phyloP scores from a whole-genome alignment of 2,113 vertebrate genomes.

The Notechis scutatus region DNA sequence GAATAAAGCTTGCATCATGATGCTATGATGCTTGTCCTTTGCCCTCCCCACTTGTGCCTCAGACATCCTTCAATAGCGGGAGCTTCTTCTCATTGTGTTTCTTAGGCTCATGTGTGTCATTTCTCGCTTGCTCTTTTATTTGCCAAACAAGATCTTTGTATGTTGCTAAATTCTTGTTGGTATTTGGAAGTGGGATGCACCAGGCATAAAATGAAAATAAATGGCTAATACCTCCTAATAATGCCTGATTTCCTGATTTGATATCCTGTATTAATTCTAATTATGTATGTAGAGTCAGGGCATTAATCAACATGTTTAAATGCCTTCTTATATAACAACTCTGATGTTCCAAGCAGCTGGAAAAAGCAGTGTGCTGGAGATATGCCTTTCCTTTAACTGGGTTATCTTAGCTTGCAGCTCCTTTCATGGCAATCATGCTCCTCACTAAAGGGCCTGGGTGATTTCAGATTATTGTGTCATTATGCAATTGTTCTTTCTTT shows the following conservation, averaged over 20 bases:
- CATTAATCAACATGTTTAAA: conserved; percentile 69
- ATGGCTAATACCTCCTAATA: conserved; percentile 73
- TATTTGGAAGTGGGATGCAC: conserved; percentile 52
- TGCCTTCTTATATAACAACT: conserved; percentile 55
- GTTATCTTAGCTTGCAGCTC: conserved; percentile 1
- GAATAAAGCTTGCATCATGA: neutral
- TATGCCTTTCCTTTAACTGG: conserved; percentile 35
- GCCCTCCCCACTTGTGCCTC: neutral
- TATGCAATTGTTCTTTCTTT: neutral
- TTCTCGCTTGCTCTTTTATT: neutral
- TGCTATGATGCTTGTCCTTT: neutral
- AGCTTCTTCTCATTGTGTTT: neutral
- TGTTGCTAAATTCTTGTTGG: conserved; percentile 59
- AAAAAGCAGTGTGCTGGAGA: neutral
- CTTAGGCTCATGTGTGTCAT: conserved; percentile 14
- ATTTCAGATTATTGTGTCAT: neutral
- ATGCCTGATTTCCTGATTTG: conserved; percentile 75
- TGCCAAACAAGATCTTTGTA: conserved; percentile 43
- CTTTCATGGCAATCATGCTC: accelerated
- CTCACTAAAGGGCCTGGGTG: neutral
- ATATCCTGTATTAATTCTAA: conserved; percentile 76
- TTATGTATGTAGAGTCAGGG: conserved; percentile 69
- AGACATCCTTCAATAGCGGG: neutral
- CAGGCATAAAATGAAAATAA: conserved; percentile 73
- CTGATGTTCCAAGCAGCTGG: conserved; percentile 48